phyloP scores from a whole-genome alignment of 2,888 invertebrate species.

The Sminthurinus aureus region DNA sequence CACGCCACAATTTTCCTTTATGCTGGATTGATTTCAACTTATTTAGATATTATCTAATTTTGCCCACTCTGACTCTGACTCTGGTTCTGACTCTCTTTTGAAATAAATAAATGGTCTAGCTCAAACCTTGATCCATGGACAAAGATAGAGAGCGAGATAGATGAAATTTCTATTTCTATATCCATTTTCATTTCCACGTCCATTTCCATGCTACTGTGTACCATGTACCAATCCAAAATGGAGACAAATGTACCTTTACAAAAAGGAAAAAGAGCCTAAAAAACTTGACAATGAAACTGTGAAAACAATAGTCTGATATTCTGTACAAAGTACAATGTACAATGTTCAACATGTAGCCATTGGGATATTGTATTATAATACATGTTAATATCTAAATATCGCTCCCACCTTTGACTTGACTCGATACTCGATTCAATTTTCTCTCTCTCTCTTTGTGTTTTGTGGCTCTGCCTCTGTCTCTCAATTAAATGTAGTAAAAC shows the following conservation, averaged over 20 bases:
- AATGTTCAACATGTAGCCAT: too few relatives aligned
- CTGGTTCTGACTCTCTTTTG: neutral
- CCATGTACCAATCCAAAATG: too few relatives aligned
- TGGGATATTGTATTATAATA: neutral
- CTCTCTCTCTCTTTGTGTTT: too few relatives aligned
- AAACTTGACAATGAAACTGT: neutral
- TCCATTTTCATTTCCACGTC: too few relatives aligned
- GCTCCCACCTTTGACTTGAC: neutral
- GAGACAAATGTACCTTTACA: neutral
- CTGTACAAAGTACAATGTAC: too few relatives aligned
- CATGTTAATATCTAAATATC: neutral
- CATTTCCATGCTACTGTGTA: too few relatives aligned
- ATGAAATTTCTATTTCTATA: too few relatives aligned
- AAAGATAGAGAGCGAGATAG: too few relatives aligned
- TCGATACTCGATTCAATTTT: neutral
- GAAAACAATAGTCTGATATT: neutral
- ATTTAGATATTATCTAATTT: constrained; percentile 26
- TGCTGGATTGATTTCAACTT: constrained; percentile 42
- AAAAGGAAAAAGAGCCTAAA: neutral
- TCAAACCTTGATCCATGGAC: too few relatives aligned
- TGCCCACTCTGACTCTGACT: constrained; percentile 10
- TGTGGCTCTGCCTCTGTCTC: neutral
- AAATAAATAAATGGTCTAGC: neutral
- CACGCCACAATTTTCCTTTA: constrained; percentile 44
- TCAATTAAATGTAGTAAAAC: constrained; percentile 14